Evolutionary conservation across 1,140 invertebrate genomes (phyloP).

Genomic region (Trichonephila inaurata): DNA sequence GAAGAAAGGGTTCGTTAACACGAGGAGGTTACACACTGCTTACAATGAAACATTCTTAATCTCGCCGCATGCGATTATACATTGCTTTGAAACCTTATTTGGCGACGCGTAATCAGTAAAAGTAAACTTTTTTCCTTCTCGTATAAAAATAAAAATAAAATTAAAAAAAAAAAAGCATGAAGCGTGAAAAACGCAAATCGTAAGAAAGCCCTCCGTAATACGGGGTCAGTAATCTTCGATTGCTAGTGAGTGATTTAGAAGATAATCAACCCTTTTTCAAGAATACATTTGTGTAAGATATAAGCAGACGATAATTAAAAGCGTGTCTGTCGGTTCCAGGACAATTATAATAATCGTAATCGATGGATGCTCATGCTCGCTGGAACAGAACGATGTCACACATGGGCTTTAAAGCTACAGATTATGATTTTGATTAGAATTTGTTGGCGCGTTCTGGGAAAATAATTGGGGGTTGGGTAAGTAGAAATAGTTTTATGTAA

Average conservation of each 20-base stretch:
- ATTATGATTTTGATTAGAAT: background rate
- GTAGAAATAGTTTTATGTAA: background rate
- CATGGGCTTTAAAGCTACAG: background rate
- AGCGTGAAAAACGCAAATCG: background rate
- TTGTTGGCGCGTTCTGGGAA: background rate
- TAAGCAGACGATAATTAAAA: background rate
- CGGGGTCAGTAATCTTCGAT: constrained; percentile 25
- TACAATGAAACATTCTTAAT: constrained; percentile 23
- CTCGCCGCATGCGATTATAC: constrained; percentile 29
- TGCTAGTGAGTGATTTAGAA: background rate
- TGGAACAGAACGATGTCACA: background rate
- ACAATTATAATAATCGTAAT: constrained; percentile 15
- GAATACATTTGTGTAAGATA: background rate
- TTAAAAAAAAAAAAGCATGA: background rate
- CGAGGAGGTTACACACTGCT: constrained; percentile 10
- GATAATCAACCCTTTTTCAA: background rate
- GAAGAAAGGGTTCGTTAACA: constrained; percentile 40
- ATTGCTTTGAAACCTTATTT: constrained; percentile 6
- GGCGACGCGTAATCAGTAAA: background rate
- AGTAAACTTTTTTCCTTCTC: background rate
- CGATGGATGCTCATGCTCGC: background rate
- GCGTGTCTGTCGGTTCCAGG: background rate
- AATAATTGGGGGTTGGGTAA: background rate
- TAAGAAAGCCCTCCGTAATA: background rate
- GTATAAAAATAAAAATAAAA: background rate